Conservation (phyloP, 2,797 vertebrate genomes). For the Podarcis lilfordi region DNA sequence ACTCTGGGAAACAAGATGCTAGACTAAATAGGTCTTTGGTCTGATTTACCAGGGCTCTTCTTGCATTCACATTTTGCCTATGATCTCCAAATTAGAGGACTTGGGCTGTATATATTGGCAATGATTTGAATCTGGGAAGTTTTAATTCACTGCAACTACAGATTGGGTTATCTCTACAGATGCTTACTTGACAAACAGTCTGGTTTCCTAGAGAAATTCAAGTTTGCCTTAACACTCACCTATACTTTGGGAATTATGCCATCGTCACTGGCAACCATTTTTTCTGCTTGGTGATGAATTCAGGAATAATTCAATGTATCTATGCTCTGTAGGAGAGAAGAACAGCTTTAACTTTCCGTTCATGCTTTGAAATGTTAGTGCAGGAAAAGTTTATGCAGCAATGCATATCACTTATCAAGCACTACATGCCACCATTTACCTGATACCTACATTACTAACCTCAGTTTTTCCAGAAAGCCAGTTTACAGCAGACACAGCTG, state of each 20-base stretch:
- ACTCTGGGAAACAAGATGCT: neutral
- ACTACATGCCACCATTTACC: neutral
- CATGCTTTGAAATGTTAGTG: neutral
- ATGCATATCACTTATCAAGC: neutral
- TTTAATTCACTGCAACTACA: neutral
- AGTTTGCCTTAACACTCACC: constrained; percentile 29
- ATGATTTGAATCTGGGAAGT: neutral
- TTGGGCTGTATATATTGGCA: too few species aligned
- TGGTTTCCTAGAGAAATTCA: neutral
- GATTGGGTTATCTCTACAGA: neutral
- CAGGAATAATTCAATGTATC: constrained; percentile 90
- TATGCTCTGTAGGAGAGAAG: constrained; percentile 75
- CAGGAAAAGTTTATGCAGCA: neutral
- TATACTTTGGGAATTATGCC: neutral
- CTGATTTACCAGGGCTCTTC: too few species aligned
- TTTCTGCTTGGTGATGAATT: constrained; percentile 79
- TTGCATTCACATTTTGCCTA: too few species aligned
- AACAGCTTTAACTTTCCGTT: neutral
- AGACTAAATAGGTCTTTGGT: too few species aligned
- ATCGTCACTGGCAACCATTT: constrained; percentile 40
- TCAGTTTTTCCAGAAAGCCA: neutral
- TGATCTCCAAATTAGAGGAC: too few species aligned
- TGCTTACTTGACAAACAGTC: neutral
- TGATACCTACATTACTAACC: too few species aligned
- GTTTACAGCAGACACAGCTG: neutral